Evolutionary conservation across 2,888 invertebrate genomes (phyloP), one percentile per base, ranked within the genome.

Genomic region (Hyppa rectilinea): DNA sequence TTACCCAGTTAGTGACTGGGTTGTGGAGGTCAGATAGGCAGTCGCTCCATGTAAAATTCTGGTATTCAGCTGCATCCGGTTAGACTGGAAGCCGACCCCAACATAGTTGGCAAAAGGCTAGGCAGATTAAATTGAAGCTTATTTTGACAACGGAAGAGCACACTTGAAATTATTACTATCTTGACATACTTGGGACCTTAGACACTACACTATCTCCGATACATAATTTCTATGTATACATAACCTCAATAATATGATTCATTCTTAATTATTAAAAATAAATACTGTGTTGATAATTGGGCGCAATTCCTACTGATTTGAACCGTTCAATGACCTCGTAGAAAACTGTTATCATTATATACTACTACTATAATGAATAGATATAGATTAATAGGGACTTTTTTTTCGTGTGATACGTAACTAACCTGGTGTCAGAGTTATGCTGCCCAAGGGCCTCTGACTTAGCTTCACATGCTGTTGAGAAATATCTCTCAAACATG

Each of bases 231-330:
- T 50, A 66, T 34, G 40, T 40, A n/a, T 50, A 14, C 9, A 17
- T 66, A 67, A 67, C 67, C 40, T 67, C 26, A 26, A 40, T 67
- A 10, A 17, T 14, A n/a, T 40, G 10, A 66, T 31, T 66, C 2
- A 50, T 40, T 26, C 40, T 50, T 20, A 29, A 26, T 62, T 52
- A 62, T 52, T 29, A 36, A 38, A 61, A 61, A 50, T 36, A 61
- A 14, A 38, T 38, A 47, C 6, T 38, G 9, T 26, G n/a, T n/a
- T n/a, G 4, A 26, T 40, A 50, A 34, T 67, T 40, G 10, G 20
- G 40, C 31, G 38, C 7, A 23, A 26, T 61, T 0, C 7, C 4
- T 58, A 43, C 10, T 23, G 23, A 12, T 52, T 43, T 45, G 9
- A 60, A 23, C 29, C 17, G 58, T 34, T 49, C 71, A 49, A n/a